A percentile compares a stretch with the other conserved stretches of the same genome.
These are phyloP conservation scores for Larimichthys polyactis DNA, from an alignment of 2,113 vertebrate species.

Conservation along the genomic window DNA sequence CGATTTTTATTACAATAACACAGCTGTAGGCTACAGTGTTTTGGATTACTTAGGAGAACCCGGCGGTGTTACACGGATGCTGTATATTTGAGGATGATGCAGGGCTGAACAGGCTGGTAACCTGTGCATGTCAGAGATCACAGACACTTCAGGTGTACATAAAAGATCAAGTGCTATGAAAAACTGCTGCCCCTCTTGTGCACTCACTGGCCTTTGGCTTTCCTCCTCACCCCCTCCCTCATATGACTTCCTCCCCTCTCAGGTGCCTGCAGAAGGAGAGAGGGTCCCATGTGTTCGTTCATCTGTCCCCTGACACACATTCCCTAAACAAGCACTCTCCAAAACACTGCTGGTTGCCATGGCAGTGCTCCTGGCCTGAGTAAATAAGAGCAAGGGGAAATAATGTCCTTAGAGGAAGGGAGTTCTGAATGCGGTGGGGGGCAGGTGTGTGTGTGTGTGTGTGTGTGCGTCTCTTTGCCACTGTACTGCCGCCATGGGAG, in stretches of 20 bases:
- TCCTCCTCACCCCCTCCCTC: neutral
- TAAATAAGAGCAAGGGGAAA: conserved; percentile 66
- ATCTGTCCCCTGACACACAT: conserved; percentile 72
- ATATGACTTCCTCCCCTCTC: conserved; percentile 33
- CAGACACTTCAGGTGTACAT: conserved; percentile 3
- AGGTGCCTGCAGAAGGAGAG: conserved; percentile 45
- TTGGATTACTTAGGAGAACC: neutral
- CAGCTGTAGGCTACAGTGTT: conserved; percentile 1
- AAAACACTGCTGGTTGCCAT: conserved; percentile 78
- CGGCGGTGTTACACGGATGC: neutral
- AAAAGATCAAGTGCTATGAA: conserved; percentile 24
- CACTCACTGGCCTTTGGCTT: conserved; percentile 19
- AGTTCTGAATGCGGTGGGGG: conserved; percentile 30
- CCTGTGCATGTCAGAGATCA: neutral
- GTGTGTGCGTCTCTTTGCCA: conserved; percentile 24
- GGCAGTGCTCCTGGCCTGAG: conserved; percentile 60
- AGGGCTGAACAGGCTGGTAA: neutral
- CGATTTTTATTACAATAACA: neutral
- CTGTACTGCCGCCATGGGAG: conserved; percentile 47
- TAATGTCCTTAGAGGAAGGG: conserved; percentile 45
- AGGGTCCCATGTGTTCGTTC: conserved; percentile 61
- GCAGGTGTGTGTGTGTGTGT: conserved; percentile 8
- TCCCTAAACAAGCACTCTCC: conserved; percentile 75
- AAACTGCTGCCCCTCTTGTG: neutral
- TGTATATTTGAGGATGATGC: neutral